A percentile compares a stretch with the other conserved stretches of the same genome.
Conservation (phyloP, 92 coral and sea anemone genomes). For the Diadumene lineata region DNA sequence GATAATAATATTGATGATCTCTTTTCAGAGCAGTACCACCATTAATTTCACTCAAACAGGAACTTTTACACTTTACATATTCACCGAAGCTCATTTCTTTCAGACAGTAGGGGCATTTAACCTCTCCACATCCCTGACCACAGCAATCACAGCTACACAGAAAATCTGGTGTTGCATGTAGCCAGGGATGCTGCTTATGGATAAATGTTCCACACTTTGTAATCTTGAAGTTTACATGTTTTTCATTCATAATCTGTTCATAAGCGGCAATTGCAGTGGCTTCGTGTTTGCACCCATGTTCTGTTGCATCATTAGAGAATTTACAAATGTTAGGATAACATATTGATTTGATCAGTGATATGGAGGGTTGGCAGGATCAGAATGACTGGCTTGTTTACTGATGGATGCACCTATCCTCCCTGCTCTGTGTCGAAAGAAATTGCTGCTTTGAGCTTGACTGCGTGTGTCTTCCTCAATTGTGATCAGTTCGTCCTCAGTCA, state of each 20-base stretch:
- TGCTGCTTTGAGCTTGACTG: conserved; percentile 17
- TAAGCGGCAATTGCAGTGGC: conserved; percentile 63
- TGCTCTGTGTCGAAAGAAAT: conserved; percentile 37
- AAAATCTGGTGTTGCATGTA: too few species aligned
- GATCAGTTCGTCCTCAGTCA: conserved; percentile 23
- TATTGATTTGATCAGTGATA: too few species aligned
- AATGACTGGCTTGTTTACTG: conserved; percentile 16
- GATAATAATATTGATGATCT: conserved; percentile 49
- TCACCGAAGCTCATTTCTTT: conserved; percentile 38
- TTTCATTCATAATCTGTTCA: conserved; percentile 41
- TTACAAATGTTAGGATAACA: conserved; percentile 51
- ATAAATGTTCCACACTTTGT: conserved; percentile 59
- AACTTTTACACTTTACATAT: conserved; percentile 39
- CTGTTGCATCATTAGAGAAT: conserved; percentile 57
- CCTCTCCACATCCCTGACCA: conserved; percentile 72
- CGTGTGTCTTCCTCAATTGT: too few species aligned
- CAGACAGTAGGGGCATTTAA: conserved; percentile 46
- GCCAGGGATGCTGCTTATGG: conserved; percentile 56
- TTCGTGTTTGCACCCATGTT: too few species aligned
- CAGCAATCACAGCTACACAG: conserved; percentile 56
- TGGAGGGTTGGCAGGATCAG: too few species aligned
- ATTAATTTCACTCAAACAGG: conserved; percentile 50
- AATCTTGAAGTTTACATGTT: conserved; percentile 41
- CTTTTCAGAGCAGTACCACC: too few species aligned
- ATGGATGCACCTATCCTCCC: conserved; percentile 41